A percentile compares a stretch with the other conserved stretches of the same genome.
Conservation (phyloP, 1,140 invertebrate genomes). For the Asobara japonica region DNA sequence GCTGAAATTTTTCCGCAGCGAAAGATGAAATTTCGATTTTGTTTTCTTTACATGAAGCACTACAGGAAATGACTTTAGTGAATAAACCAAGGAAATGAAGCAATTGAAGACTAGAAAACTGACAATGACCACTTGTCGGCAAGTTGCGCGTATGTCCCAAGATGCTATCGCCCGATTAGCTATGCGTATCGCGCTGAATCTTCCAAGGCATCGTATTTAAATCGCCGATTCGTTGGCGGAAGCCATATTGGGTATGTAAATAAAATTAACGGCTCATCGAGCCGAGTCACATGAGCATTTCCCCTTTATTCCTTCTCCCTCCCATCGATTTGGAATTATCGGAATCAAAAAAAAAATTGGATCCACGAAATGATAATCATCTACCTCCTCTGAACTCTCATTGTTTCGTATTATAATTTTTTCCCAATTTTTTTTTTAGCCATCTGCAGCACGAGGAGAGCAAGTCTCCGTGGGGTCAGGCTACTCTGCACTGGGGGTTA, state of each 20-base stretch:
- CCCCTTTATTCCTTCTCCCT: neutral
- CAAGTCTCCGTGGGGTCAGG: slow-evolving; percentile 39
- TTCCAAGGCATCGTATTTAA: slow-evolving; percentile 19
- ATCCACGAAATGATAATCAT: neutral
- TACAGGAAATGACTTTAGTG: too few species aligned
- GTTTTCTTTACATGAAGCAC: too few species aligned
- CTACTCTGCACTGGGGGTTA: slow-evolving; percentile 46
- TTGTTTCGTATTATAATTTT: slow-evolving; percentile 1
- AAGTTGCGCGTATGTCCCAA: neutral
- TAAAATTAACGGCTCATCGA: slow-evolving; percentile 19
- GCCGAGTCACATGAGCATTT: slow-evolving; percentile 10
- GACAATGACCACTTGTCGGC: slow-evolving; percentile 4
- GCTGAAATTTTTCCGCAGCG: too few species aligned
- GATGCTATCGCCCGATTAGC: slow-evolving; percentile 10
- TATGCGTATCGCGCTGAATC: slow-evolving; percentile 9
- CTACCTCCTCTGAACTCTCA: neutral
- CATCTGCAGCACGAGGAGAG: slow-evolving; percentile 21
- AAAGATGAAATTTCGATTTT: too few species aligned
- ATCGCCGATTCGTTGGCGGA: neutral
- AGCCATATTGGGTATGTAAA: slow-evolving; percentile 1
- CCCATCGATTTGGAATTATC: neutral
- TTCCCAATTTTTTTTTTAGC: neutral
- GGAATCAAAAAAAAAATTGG: neutral
- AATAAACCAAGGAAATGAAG: too few species aligned
- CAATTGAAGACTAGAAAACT: neutral